These are phyloP conservation scores for Pantherophis vulpinus DNA, from an alignment of 2,797 vertebrate genomes.

Conservation along the genomic window DNA sequence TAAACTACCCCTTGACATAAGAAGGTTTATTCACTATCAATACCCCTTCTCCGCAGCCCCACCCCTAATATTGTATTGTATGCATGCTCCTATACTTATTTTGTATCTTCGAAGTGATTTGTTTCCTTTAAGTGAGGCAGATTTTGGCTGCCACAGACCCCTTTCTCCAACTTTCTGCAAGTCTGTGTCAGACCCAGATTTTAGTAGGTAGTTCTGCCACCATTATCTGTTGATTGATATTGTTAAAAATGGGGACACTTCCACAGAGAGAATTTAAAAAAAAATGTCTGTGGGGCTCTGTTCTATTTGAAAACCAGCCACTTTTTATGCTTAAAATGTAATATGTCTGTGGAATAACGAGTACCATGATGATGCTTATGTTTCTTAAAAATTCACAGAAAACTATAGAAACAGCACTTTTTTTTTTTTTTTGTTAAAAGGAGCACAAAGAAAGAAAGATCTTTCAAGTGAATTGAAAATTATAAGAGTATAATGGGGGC, in stretches of 20 bases:
- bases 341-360: constrained; percentile 6
- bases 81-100: not conserved
- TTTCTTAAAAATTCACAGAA: constrained; percentile 4
- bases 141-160: not conserved
- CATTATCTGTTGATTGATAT: not conserved
- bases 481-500: constrained; percentile 43
- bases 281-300: not conserved
- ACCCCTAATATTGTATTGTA: not conserved
- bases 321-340: constrained; percentile 2
- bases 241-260: not conserved
- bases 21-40: not conserved
- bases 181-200: not conserved
- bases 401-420: not conserved
- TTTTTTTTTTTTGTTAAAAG: constrained; percentile 37
- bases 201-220: not conserved
- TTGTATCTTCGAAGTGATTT: not conserved
- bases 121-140: not conserved
- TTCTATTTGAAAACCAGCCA: not conserved
- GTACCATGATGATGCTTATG: not conserved
- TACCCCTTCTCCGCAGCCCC: too few species aligned
- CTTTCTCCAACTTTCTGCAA: not conserved
- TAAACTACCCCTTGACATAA: not conserved
- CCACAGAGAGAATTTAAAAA: not conserved
- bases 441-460: constrained; percentile 45
- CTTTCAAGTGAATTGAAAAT: constrained; percentile 58